Base-by-base conservation (phyloP, 2,113 vertebrate genomes). In the Zosterops lateralis region DNA sequence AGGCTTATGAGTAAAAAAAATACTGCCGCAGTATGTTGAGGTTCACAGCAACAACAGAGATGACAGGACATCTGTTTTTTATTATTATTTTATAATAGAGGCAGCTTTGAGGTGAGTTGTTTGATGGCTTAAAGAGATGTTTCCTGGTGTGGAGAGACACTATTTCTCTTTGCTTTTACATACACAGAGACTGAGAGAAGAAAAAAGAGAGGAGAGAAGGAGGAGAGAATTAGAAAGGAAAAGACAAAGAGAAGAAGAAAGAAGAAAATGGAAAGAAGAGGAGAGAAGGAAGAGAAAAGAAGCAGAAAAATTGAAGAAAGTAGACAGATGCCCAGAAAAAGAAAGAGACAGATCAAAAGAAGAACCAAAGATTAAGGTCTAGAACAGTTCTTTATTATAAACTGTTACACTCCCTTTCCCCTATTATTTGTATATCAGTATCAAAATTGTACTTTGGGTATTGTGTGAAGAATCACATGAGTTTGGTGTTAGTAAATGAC, bases 311-410 rank as follows among this genome's bases (percentile, higher is more conserved):
- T 92, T 98, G 90, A 99, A 99, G 96, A 99, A 99, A 75, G 97
- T 98, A 73, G 98, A 98, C 56, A 99, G 98, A 96, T 96, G 97
- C 47, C 97, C 97, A 82, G 99, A 99, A 47, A 99, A 98, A 91
- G 98, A 99, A 93, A 98, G 98, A 86, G 99, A 99, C 74, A 98
- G 98, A 93, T 95, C 97, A 92, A 99, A 99, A 97, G 99, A 99
- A 72, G 99, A 99, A 95, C 99, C 99, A 97, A 99, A 99, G 98
- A 99, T 99, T 96, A 99, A 99, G 98, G 99, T 99, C 97, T 72
- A 87, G 90, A 94, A 96, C 91, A 87, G 94, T 96, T 96, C 82
- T 91, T 96, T 97, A 95, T 91, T 97, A 95, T 93, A 95, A 96
- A 88, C 86, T 92, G 92, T 93, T 96, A 87, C 47, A 29, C 12